Base-by-base conservation (phyloP, 2,113 vertebrate species). In the Neolamprologus ventralis region DNA sequence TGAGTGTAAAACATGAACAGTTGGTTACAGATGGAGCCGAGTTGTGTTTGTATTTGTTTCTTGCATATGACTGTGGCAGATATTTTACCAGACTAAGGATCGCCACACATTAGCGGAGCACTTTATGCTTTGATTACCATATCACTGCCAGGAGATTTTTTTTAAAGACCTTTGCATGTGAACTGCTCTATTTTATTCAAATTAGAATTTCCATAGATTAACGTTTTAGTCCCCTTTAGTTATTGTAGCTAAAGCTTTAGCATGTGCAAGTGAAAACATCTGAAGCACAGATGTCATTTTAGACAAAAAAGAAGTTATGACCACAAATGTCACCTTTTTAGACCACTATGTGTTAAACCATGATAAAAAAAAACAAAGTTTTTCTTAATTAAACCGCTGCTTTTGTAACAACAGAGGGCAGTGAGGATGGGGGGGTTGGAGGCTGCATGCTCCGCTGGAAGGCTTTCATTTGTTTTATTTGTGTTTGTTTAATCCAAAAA, bases 21-120 rank as follows among this genome's bases (percentile, higher is more conserved):
- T 16, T 12, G 23, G 68, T 42, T 87, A 33, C 65, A 87, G 60
- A 85, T 85, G 78, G 55, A 88, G 49, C 9, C 4, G 17, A 42
- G 53, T 55, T 55, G 53, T 55, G 35, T 57, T 13, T 55, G 53
- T 55, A 17, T 57, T 13, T 42, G 37, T 23, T 65, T 80, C 71
- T 9, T 78, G 33, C 31, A 35, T 65, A 65, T 65, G 26, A 35
- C 26, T 79, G 40, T 63, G 42, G 40, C 40, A 28, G 42, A 47
- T 28, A 28, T 75, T 47, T 75, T 47, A 19, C 42, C 71, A 54
- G 53, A 54, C 2, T 23, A 54, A 75, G 68, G 23, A 28, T 75
- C 3, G 16, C 23, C 10, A 68, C 33, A 40, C 33, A 68, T 37
- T 37, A 68, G 31, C 19, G 2, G 33, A 65, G 33, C 33, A 68